Evolutionary conservation across 2,113 vertebrate genomes (phyloP).

Genomic region (Chionis minor): DNA sequence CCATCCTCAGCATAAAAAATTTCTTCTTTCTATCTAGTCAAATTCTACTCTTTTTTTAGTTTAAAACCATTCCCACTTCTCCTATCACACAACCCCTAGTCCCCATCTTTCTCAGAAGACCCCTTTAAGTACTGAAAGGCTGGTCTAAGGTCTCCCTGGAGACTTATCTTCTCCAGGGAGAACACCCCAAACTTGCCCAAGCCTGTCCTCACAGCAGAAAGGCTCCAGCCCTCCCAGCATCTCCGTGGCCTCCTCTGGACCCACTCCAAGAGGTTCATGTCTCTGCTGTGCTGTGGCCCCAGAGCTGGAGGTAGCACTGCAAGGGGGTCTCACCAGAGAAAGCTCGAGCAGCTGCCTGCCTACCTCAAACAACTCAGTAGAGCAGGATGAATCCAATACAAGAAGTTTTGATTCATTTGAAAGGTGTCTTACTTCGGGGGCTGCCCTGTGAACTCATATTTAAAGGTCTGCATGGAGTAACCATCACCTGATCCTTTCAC

Average conservation of each 20-base stretch:
- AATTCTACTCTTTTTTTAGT: background rate
- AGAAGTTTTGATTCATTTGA: background rate
- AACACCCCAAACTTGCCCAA: background rate
- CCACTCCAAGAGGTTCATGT: background rate
- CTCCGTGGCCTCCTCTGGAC: background rate
- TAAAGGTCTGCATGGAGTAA: background rate
- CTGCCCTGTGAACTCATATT: background rate
- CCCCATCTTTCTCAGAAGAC: background rate
- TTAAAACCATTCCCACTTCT: background rate
- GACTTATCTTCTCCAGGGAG: background rate
- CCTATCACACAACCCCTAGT: background rate
- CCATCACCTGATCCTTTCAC: background rate
- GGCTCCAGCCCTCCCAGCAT: background rate
- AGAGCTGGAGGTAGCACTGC: background rate
- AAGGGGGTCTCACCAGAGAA: background rate
- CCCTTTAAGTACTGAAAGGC: background rate
- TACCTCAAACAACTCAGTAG: background rate
- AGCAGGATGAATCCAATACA: background rate
- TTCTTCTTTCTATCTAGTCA: background rate
- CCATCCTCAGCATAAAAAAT: background rate
- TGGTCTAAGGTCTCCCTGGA: background rate
- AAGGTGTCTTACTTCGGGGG: background rate
- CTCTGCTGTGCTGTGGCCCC: background rate
- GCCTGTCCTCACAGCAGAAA: background rate
- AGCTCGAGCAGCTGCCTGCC: background rate